These are phyloP conservation scores for Chaenodraco wilsoni DNA, from an alignment of 2,797 vertebrate genomes.

Conservation along the genomic window DNA sequence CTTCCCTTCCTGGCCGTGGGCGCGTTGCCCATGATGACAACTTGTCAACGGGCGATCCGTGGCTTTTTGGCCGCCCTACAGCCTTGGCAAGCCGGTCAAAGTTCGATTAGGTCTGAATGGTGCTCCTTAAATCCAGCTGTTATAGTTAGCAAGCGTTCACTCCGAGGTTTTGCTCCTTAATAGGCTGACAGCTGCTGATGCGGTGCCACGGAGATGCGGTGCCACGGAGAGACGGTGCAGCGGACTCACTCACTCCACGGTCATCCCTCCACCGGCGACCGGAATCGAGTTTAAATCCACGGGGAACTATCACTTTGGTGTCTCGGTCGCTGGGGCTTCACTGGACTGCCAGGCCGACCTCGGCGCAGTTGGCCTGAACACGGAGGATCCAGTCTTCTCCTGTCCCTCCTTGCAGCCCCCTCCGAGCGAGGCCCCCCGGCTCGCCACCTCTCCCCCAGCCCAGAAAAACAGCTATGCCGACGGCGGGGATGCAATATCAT, in stretches of 20 bases:
- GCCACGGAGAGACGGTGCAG: conserved; percentile 6
- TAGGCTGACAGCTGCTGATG: conserved; percentile 63
- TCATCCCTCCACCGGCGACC: conserved; percentile 35
- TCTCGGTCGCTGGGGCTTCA: conserved; percentile 48
- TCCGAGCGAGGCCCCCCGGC: conserved; percentile 63
- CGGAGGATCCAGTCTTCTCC: conserved; percentile 67
- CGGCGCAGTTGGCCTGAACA: conserved; percentile 66
- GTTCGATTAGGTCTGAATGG: conserved; percentile 44
- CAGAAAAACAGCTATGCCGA: conserved; percentile 43
- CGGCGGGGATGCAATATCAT: conserved; percentile 26
- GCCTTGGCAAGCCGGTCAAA: conserved; percentile 60
- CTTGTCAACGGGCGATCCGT: conserved; percentile 73
- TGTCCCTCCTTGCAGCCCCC: conserved; percentile 74
- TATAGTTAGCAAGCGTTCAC: conserved; percentile 29
- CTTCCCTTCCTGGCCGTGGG: conserved; percentile 92
- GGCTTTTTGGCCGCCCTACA: conserved; percentile 66
- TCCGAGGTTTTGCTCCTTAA: conserved; percentile 41
- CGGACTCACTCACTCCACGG: conserved; percentile 40
- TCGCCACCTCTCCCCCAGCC: conserved; percentile 71
- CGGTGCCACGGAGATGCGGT: conserved; percentile 51
- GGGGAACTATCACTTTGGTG: conserved; percentile 25
- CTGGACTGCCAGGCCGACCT: conserved; percentile 53
- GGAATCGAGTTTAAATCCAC: conserved; percentile 30
- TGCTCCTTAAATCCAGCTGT: conserved; percentile 51
- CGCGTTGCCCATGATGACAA: conserved; percentile 91